Base-by-base conservation (phyloP, 92 coral and sea anemone genomes). In the Parazoanthus darwini region DNA sequence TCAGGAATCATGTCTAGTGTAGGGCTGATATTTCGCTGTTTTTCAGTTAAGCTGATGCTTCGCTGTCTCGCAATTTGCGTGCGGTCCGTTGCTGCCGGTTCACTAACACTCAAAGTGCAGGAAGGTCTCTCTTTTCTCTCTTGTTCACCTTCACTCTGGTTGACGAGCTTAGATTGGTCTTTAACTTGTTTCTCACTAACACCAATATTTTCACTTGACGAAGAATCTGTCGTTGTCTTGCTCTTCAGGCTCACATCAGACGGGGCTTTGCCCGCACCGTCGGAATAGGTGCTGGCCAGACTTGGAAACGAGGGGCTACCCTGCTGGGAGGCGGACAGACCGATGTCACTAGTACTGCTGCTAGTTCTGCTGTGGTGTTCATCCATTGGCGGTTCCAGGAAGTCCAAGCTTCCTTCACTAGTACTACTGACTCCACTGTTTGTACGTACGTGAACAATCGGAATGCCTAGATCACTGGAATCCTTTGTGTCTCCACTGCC, bases 41-140 rank as follows among this genome's bases (percentile, higher is more conserved):
- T 95, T 74, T 97, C 98, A 8, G 92, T 97, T 67, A 97, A 86
- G 89, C 98, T 97, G 3, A 94, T 89, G 74, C 99, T 97, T 44
- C 99, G 86, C 70, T 90, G 95, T 33, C 98, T 77, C 20, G 90
- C 72, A 20, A 88, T 86, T 29, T 85, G 91, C 20, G 58, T 87
- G 79, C 75, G 87, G 33, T 72, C 68, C 0, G 68, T 33, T 16
- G 68, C 14, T 20, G n/a, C 7, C 11, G 23, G 43, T 13, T 29
- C 79, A 29, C 3, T 16, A 16, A 35, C 87, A 15, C 2, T 84
- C 22, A 29, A n/a, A 1, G 38, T 44, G 38, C 10, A 35, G 48
- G 48, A 63, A 22, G 70, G 70, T 2, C 8, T 63, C 25, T 20
- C 70, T 1, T 63, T 63, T 15, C 16, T 74, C 18, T 15, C 77